Percentiles rank a stretch among this genome's conserved stretches.
phyloP scores from a whole-genome alignment of 2,113 vertebrate species.

The Fulmarus glacialis region DNA sequence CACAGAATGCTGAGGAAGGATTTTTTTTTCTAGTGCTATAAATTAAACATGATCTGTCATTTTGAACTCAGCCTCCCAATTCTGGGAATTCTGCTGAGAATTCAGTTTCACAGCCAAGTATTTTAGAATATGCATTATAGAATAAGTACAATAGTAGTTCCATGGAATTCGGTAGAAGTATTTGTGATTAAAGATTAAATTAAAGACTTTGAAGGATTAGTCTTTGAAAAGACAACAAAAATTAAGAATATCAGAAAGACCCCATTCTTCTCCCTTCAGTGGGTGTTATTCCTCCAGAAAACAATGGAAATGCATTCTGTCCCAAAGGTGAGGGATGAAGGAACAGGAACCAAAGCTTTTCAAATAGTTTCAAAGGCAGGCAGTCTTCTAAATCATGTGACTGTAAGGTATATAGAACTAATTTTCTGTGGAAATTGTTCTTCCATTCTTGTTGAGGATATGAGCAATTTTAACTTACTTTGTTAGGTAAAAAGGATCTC shows the following conservation, averaged over 20 bases:
- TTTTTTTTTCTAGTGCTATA: neutral
- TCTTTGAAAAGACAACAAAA: neutral
- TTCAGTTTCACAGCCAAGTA: neutral
- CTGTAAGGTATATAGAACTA: neutral
- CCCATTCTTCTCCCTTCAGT: neutral
- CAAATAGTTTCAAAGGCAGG: neutral
- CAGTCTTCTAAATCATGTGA: neutral
- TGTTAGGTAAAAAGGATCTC: neutral
- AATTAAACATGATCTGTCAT: neutral
- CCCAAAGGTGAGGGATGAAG: neutral
- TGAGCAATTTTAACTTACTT: neutral
- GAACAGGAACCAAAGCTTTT: neutral
- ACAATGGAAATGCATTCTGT: neutral
- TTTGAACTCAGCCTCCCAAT: neutral
- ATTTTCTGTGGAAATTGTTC: neutral
- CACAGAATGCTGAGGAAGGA: neutral
- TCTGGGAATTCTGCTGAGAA: no score
- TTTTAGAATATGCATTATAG: neutral
- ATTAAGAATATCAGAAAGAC: neutral
- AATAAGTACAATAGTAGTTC: neutral
- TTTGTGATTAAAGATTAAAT: neutral
- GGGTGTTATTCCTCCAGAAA: neutral
- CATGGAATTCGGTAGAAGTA: neutral
- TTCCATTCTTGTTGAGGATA: neutral
- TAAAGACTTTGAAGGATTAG: neutral